These are phyloP conservation scores for Cristatella mucedo DNA, from an alignment of 2,888 invertebrate genomes.

Conservation along the genomic window DNA sequence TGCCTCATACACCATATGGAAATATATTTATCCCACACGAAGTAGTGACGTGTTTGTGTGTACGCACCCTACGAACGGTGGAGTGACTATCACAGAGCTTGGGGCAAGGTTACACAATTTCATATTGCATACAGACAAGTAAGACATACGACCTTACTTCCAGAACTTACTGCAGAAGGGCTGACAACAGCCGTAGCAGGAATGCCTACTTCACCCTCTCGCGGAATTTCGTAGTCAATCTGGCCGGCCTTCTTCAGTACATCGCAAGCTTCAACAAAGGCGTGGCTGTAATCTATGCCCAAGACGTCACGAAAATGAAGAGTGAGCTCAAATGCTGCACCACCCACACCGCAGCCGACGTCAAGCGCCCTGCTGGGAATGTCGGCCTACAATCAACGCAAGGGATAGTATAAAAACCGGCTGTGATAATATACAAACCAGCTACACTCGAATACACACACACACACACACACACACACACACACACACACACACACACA, in stretches of 20 bases:
- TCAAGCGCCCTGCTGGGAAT: slow-evolving; percentile 27
- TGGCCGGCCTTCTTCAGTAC: slow-evolving; percentile 20
- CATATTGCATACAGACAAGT: no score
- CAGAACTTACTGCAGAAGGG: slow-evolving; percentile 19
- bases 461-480: no score
- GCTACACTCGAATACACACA: no score
- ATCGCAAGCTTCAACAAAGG: slow-evolving; percentile 30
- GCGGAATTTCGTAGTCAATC: slow-evolving; percentile 21
- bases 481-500: no score
- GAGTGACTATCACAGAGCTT: no score
- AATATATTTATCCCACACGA: no score
- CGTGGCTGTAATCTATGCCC: slow-evolving; percentile 33
- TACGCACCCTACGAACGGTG: no score
- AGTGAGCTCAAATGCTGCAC: slow-evolving; percentile 32
- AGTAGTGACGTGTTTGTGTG: no score
- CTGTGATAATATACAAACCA: no score
- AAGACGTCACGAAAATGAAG: slow-evolving; percentile 25
- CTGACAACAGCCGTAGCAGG: slow-evolving; percentile 20
- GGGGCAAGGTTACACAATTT: neutral
- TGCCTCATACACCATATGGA: no score
- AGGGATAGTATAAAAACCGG: no score
- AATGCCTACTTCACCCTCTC: slow-evolving; percentile 28
- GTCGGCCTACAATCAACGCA: slow-evolving; percentile 14
- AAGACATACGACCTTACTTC: no score
- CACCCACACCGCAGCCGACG: slow-evolving; percentile 37